Evolutionary conservation across 2,113 vertebrate species (phyloP), one percentile per base, ranked within the genome.

Genomic region (Elephantulus edwardii): DNA sequence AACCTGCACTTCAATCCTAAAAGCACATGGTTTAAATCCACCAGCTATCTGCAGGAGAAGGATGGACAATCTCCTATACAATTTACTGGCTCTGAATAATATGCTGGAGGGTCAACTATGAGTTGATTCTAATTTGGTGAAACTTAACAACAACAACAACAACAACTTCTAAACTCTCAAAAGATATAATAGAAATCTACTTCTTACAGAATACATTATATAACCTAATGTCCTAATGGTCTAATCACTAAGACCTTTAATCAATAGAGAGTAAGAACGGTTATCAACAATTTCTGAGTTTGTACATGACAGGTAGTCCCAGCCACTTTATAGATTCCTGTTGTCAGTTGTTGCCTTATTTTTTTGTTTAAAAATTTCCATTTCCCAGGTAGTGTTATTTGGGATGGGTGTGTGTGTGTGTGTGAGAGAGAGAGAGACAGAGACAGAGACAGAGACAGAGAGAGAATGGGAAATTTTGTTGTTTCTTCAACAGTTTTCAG

Each of bases 321-420:
- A 11, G 35, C 6, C n/a, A 60, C 62, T 40, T 54, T 44, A 38
- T 3, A 28, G 7, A 35, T 30, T 17, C 6, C 22, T 75, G 56
- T 72, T 64, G 30, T 8, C 56, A 46, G 2, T 3, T 76, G 50
- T 2, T 46, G 90, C 30, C 64, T 83, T 30, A 42, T 40, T 24
- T 85, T 70, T 58, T 87, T 13, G 48, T 44, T 44, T 62, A 40
- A 86, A 89, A 93, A 54, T 4, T 74, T 89, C 8, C 82, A 22
- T 78, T 70, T 12, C 35, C n/a, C 1, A 44, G 33, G 26, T 6
- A 16, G 1, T 28, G 12, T 9, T 82, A 0, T 52, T 30, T 66
- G 28, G 22, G 33, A 4, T 30, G 62, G 62, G 52, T 2, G 58
- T 58, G 50, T 26, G 5, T 35, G 6, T n/a, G n/a, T n/a, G n/a